Evolutionary conservation across 2,888 invertebrate genomes (phyloP), one percentile per base, ranked within the genome.

Genomic region (Orthosia gracilis): DNA sequence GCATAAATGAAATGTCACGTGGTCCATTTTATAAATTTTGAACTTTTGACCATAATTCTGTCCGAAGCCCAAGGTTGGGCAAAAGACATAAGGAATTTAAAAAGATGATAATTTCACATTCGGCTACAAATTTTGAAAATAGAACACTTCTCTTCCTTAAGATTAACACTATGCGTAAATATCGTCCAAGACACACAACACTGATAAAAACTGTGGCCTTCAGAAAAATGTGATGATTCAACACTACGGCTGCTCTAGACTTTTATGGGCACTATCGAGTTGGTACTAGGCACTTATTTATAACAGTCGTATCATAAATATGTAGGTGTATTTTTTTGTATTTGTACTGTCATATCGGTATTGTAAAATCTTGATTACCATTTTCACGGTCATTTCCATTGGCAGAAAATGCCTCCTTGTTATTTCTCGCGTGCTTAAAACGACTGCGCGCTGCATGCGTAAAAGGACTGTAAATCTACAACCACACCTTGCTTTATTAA

Each of bases 161-260:
- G 40, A 54, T 76, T 55, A 52, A 73, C 21, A 52, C 31, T 49
- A 64, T 64, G 9, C 13, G 15, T 78, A 21, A 57, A 31, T n/a
- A 66, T 17, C 2, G 11, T 52, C 59, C 9, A 11, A 55, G 5
- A 61, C 49, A 21, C 49, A 21, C 64, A 63, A 63, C 17, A 59
- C 26, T 12, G 15, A 12, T 59, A 69, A 49, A 78, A 70, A 15
- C 15, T 3, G 40, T 55, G 82, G 50, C 89, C 90, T 89, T 88
- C 77, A 76, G 23, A 83, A 75, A 85, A 81, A 89, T 87, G 73
- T 71, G 79, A 82, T 89, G 89, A 87, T 83, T 90, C 87, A 88
- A 72, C 65, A 54, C 5, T 57, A 63, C 50, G 73, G 67, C 74
- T 78, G 67, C 61, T 66, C 68, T 67, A 49, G 66, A 81, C 86